phyloP scores from a whole-genome alignment of 2,797 vertebrate species.

The Syngnathus rostellatus region DNA sequence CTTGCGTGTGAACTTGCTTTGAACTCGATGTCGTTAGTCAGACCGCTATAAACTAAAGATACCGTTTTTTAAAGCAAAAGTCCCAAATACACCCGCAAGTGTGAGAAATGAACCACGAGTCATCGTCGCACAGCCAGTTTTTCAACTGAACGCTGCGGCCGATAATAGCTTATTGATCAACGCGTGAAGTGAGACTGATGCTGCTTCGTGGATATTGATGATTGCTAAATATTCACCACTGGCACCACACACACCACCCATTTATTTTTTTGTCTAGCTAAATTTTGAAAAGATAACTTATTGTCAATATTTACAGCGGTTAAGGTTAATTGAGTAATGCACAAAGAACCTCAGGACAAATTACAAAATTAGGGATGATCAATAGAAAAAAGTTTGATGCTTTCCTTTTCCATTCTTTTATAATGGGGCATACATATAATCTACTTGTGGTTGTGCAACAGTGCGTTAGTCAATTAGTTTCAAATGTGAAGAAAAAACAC shows the following conservation, averaged over 20 bases:
- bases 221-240: conserved; percentile 13
- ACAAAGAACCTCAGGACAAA: not conserved
- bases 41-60: conserved; percentile 20
- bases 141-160: conserved; percentile 19
- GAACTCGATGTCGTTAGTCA: conserved; percentile 8
- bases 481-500: too few relatives aligned
- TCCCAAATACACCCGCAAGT: conserved; percentile 12
- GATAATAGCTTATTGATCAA: conserved; percentile 47
- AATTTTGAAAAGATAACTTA: not conserved
- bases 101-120: conserved; percentile 26
- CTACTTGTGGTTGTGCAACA: too few relatives aligned
- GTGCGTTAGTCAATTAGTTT: too few relatives aligned
- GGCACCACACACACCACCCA: not conserved
- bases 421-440: too few relatives aligned
- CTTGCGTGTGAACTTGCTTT: not conserved
- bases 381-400: too few relatives aligned
- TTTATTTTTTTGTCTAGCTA: conserved; percentile 3
- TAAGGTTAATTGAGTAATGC: not conserved
- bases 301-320: not conserved
- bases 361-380: too few relatives aligned
- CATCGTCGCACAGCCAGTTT: conserved; percentile 24
- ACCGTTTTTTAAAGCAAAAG: conserved; percentile 16
- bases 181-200: conserved; percentile 35
- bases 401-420: too few relatives aligned
- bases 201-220: conserved; percentile 21